Base-by-base conservation (phyloP, 2,113 vertebrate species). In the Protobothrops flavoviridis region DNA sequence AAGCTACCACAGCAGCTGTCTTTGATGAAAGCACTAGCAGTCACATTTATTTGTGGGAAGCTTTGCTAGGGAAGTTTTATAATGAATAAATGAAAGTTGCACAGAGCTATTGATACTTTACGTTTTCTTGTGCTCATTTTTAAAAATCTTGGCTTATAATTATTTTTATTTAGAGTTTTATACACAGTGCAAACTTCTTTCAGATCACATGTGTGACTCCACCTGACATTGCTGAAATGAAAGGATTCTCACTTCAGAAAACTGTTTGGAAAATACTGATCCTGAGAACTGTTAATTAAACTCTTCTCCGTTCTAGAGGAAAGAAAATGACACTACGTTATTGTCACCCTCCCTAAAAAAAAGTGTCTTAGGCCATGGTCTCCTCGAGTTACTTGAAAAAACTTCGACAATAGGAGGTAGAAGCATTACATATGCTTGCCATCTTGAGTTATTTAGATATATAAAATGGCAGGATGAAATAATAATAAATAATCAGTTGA, bases 141-240 rank as follows among this genome's bases (percentile, higher is more conserved):
- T 11, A 50, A 11, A 33, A 0, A 0, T 48, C 56, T 91, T 61
- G 69, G 81, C 90, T 87, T 64, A 93, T 93, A 87, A 95, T 52
- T 88, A 94, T 96, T 94, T 96, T 90, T 95, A 95, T 9, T 21
- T 64, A 64, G 21, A 93, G 43, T 53, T 93, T 93, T 24, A 95
- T 1, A 0, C 24, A 55, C 20, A 59, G 88, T 93, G 85, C 48
- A 94, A 93, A 90, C 55, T 74, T 93, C 88, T 93, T 96, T 94
- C 12, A 90, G 11, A 45, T 0, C 85, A 10, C 3, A 95, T 94
- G 91, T 92, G 93, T 93, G 48, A 39, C 53, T 0, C 86, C 69
- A 64, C 95, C 91, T 69, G 91, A 43, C 53, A 93, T 64, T 90
- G 0, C 43, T 86, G 85, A 91, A 93, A 94, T 86, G 94, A 6